Base-by-base conservation (phyloP, 2,797 vertebrate species). In the Galago senegalensis region DNA sequence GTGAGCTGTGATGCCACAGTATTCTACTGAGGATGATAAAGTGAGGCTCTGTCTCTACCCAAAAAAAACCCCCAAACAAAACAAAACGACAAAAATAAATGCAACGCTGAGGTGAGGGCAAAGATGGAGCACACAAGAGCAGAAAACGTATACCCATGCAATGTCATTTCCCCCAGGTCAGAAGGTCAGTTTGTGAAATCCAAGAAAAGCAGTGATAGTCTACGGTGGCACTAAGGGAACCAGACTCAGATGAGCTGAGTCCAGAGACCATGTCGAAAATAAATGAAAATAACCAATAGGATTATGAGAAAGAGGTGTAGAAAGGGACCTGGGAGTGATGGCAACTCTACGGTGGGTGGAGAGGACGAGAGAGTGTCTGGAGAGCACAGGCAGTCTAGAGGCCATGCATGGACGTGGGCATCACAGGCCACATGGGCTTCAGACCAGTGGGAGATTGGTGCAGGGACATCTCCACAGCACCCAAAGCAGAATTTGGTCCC, bases 321-420 rank as follows among this genome's bases (percentile, higher is more conserved):
- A 53, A 40, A 40, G 37, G 56, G 25, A 14, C 56, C 11, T 7
- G 17, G 34, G 43, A 75, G 76, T 4, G 7, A 9, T 21, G 16
- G 40, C 53, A 23, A 34, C 31, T 31, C 37, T 1, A 18, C 46
- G 3, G n/a, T 21, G 1, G 2, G 21, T 11, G 11, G 4, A 5
- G 1, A 8, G 43, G 53, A 25, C 17, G 5, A 7, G 7, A 58
- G 49, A 0, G 5, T 4, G 18, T 10, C 21, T 1, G 31, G 13
- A 53, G 65, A 17, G 65, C 65, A 67, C 1, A 1, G 14, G 29
- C 25, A 6, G 34, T 7, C 34, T 56, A 14, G 53, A 75, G 49
- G 49, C 49, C 49, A 49, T 49, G 49, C 13, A 49, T 4, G 37
- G 58, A 5, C 12, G 5, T 1, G 17, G 21, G 49, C 49, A 49